A percentile compares a stretch with the other conserved stretches of the same genome.
phyloP scores from a whole-genome alignment of 1,140 invertebrate species.

The Heterodera schachtii region DNA sequence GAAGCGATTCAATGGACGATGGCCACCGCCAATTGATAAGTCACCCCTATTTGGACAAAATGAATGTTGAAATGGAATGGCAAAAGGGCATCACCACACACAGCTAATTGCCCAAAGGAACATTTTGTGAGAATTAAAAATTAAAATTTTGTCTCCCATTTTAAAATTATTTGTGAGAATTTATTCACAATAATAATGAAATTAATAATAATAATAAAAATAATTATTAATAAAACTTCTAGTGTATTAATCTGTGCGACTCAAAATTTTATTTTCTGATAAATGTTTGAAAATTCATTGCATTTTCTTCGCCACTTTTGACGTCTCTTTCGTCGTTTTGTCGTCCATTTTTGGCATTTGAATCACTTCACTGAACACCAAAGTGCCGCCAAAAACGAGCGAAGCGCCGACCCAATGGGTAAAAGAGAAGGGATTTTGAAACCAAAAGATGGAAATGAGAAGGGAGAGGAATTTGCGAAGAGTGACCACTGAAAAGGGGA shows the following conservation, averaged over 20 bases:
- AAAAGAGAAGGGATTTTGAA: constrained; percentile 87
- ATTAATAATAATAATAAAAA: no score
- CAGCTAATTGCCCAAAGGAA: no score
- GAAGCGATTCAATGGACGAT: background rate
- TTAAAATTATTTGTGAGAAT: no score
- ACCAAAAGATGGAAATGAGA: constrained; percentile 91
- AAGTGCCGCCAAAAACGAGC: constrained; percentile 87
- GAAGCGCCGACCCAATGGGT: constrained; percentile 88
- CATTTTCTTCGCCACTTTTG: constrained; percentile 19
- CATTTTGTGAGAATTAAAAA: no score
- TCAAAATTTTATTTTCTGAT: no score
- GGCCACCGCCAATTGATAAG: background rate
- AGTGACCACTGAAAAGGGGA: constrained; percentile 76
- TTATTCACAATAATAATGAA: no score
- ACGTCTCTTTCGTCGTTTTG: background rate
- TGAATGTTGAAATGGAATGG: background rate
- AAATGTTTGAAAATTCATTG: background rate
- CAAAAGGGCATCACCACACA: no score
- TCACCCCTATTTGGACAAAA: background rate
- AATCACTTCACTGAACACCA: constrained; percentile 74
- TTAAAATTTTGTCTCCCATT: no score
- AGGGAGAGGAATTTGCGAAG: constrained; percentile 91
- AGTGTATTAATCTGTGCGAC: no score
- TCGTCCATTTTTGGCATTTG: constrained; percentile 5
- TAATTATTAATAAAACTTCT: no score